A percentile compares a stretch with the other conserved stretches of the same genome.
Conservation (phyloP, 2,888 invertebrate species). For the Notocelia uddmanniana region DNA sequence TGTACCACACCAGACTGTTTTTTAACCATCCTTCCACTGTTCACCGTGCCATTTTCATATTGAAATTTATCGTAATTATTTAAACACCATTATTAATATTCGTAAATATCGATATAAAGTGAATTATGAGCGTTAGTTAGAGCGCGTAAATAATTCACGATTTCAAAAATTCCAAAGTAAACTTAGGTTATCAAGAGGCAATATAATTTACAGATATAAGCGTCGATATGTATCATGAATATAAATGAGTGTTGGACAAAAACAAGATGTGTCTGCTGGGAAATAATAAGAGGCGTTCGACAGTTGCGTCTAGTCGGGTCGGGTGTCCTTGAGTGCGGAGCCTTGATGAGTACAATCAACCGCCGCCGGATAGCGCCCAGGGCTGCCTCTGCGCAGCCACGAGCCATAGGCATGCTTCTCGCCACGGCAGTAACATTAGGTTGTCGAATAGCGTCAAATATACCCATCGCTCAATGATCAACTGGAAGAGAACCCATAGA, state of each 20-base stretch:
- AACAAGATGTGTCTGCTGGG: constrained; percentile 81
- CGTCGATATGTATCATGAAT: constrained; percentile 82
- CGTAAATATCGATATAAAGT: constrained; percentile 21
- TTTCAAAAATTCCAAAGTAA: constrained; percentile 55
- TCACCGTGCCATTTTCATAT: background rate
- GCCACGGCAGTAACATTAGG: background rate
- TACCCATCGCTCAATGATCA: too few species aligned
- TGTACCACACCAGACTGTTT: too few species aligned
- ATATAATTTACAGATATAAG: constrained; percentile 82
- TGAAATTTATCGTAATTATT: background rate
- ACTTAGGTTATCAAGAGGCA: constrained; percentile 60
- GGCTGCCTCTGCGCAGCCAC: constrained; percentile 68
- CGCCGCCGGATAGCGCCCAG: constrained; percentile 82
- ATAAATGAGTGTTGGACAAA: constrained; percentile 81
- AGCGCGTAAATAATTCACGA: too few species aligned
- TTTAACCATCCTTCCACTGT: background rate
- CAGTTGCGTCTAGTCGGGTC: constrained; percentile 77
- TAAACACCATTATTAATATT: constrained; percentile 11
- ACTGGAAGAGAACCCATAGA: too few species aligned
- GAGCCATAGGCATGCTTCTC: background rate
- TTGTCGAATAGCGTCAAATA: background rate
- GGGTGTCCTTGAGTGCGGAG: constrained; percentile 84
- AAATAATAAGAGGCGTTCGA: constrained; percentile 83
- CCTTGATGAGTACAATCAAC: constrained; percentile 86
- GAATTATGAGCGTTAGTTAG: constrained; percentile 47